Base-by-base conservation (phyloP, 2,888 invertebrate species). In the Empis livida region DNA sequence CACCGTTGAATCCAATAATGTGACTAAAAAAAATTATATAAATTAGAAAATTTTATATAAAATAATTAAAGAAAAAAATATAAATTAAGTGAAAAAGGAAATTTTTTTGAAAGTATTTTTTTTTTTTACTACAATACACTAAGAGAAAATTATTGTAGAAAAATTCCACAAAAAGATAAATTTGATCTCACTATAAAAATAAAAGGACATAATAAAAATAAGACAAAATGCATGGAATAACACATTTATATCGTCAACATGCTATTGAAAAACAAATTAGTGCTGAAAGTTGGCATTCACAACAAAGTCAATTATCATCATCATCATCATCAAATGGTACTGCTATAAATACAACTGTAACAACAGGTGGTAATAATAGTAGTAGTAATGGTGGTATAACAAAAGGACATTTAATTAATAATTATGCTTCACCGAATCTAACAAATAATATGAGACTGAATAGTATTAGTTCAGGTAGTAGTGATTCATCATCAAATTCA, bases 261-360 rank as follows among this genome's bases (percentile, higher is more conserved):
- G 69, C 69, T 52, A 58, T 69, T 44, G 69, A 69, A 49, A 68
- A 68, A 53, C 73, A 74, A 47, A 63, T 73, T 16, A 73, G 72
- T 50, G 54, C 68, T 2, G 73, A 75, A 13, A 71, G 71, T 58
- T 73, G 74, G 72, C 68, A 68, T 50, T 71, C 72, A 5, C 59
- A 68, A 8, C 47, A 51, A 40, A 52, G 53, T 48, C 46, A 48
- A n/a, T 20, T 9, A n/a, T 10, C 23, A 41, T 41, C 41, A 27
- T 16, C 17, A 20, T 27, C 37, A 37, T 11, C 11, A 23, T 14
- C 42, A 4, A 35, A 42, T 16, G 38, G 32, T 27, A 17, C 17
- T 13, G 17, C 17, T 27, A 4, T 27, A 27, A 27, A 27, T 27
- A 27, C 5, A 8, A 6, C 23, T 20, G 6, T 5, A 27, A 6